Base-by-base conservation (phyloP, 2,113 vertebrate genomes). In the Loxodonta africana region DNA sequence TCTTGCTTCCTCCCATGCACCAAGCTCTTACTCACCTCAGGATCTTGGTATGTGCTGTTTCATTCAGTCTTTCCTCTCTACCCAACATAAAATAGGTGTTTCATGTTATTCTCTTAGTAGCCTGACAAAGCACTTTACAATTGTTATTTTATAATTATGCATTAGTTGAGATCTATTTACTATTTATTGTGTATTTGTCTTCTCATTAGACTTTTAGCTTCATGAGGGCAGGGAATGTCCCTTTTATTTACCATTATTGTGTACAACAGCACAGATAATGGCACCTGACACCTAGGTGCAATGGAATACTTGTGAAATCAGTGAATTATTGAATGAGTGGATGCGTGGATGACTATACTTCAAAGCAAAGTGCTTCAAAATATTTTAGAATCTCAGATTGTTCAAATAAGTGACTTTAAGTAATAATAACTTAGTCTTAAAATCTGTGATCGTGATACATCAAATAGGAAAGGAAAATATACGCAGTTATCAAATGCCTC, bases 401-500 rank as follows among this genome's bases (percentile, higher is more conserved):
- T 53, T 96, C 78, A 85, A 77, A 74, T 76, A 97, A 93, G 71
- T 26, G 25, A 73, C 62, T 73, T 83, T 78, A 53, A 89, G 57
- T 21, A 83, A 87, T 76, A 88, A 67, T 88, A 62, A 71, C 65
- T 84, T 77, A 94, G 94, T 82, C 26, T 96, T 86, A 85, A 94
- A 85, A 85, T 90, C 65, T 28, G 33, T 83, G 67, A 83, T 94
- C 74, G 88, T 51, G 94, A 78, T 92, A 82, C 67, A 85, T 96
- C 77, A 71, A 80, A 60, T 26, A 94, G 53, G 37, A 84, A 86
- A n/a, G 90, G 69, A 87, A 97, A 17, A 83, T 57, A 48, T 91
- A n/a, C 10, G 17, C 60, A 93, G 91, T 95, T 94, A 86, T 83
- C 81, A 96, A 95, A 94, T 74, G 67, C 51, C 25, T 97, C 93